Base-by-base conservation (phyloP, 92 coral and sea anemone species). In the Bergia sp. region DNA sequence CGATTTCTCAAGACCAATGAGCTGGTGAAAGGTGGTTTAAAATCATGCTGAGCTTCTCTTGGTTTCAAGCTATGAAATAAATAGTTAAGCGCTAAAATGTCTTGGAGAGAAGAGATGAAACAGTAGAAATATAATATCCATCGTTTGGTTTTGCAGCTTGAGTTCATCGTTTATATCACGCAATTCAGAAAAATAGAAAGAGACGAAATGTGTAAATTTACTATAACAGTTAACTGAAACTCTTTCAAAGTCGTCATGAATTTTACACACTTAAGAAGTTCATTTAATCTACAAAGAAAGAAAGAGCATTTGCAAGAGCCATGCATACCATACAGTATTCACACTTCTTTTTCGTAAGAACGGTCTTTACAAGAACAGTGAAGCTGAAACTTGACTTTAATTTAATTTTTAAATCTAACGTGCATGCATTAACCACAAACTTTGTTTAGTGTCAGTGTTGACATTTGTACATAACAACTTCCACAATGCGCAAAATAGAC, bases 31-130 rank as follows among this genome's bases (percentile, higher is more conserved):
- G 79, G 23, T 4, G 23, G 80, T 76, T 76, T 76, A 76, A 41
- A 76, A 41, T 42, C 80, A 76, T 3, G 80, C 80, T 76, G 80
- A 76, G 80, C 37, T 76, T 15, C 79, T 73, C 40, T 74, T 15
- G 47, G 79, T 74, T 40, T 74, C 79, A 40, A 76, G 80, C 80
- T 15, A 76, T 39, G 80, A 76, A 76, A 76, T 76, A 76, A 76
- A 44, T 39, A 76, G 79, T 61, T 61, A 7, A 20, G 69, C 7
- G 29, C 45, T 39, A 76, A 76, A 38, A 41, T 44, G 23, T 76
- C 79, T 6, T 38, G 79, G 21, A 41, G 79, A 41, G 79, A 41
- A 41, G 23, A 42, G 43, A 12, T 0, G 44, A 73, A 73, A 38
- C 41, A 38, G 39, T 37, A 44, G 21, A 73, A 73, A 39, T 12